These are phyloP conservation scores for Orchestia grillus DNA, from an alignment of 1,140 invertebrate genomes.

Conservation along the genomic window DNA sequence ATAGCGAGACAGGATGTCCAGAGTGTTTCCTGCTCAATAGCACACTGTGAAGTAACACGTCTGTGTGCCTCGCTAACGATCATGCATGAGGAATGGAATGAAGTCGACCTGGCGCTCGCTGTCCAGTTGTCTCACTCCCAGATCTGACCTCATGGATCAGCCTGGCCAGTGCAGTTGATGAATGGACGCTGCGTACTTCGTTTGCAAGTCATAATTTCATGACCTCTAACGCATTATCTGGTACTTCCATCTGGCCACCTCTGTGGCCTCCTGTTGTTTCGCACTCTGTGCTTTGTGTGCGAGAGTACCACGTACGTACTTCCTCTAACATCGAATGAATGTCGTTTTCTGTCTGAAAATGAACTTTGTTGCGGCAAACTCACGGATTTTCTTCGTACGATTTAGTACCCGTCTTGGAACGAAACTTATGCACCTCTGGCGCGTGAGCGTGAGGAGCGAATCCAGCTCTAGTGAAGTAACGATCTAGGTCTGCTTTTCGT, in stretches of 20 bases:
- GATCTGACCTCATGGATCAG: not conserved
- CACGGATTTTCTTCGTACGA: not conserved
- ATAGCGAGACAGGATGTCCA: no score
- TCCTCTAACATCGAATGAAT: not conserved
- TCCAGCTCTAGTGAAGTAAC: not conserved
- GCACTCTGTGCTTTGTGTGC: not conserved
- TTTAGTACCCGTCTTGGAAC: not conserved
- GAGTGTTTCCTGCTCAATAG: no score
- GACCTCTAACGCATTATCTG: not conserved
- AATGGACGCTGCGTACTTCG: not conserved
- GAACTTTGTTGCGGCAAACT: not conserved
- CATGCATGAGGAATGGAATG: not conserved
- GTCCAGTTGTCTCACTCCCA: not conserved
- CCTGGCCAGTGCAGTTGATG: not conserved
- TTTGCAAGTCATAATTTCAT: conserved; percentile 10
- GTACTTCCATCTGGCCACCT: not conserved
- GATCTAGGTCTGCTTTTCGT: no score
- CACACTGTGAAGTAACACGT: not conserved
- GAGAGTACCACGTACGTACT: not conserved
- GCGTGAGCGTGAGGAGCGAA: not conserved
- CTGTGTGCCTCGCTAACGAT: not conserved
- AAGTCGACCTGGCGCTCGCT: not conserved
- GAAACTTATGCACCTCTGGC: not conserved
- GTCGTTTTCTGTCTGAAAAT: not conserved
- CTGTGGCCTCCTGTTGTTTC: not conserved